Evolutionary conservation across 1,140 invertebrate species (phyloP).

Genomic region (Copidosoma floridanum): DNA sequence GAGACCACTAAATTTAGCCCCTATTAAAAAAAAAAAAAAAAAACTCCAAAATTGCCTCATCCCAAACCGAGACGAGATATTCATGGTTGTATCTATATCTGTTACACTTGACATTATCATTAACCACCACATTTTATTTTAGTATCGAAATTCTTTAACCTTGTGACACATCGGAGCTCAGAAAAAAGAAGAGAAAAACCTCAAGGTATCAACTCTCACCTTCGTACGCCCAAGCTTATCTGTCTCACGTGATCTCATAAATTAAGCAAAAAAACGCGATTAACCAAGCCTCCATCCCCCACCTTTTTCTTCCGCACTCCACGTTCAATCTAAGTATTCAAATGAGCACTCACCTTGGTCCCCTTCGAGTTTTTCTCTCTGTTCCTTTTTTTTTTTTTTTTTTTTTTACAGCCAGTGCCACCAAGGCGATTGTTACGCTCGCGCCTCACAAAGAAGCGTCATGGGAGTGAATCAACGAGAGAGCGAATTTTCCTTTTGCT

Average conservation of each 20-base stretch:
- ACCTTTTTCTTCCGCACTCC: too few relatives aligned
- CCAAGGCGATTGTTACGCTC: conserved; percentile 2
- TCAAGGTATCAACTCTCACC: too few relatives aligned
- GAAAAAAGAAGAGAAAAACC: too few relatives aligned
- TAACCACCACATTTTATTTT: too few relatives aligned
- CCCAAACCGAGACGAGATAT: too few relatives aligned
- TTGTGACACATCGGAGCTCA: too few relatives aligned
- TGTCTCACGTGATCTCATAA: conserved; percentile 51
- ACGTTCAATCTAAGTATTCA: conserved; percentile 59
- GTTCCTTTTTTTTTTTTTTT: conserved; percentile 34
- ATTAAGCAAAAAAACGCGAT: conserved; percentile 55
- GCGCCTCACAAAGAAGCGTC: not conserved
- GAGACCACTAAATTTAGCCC: conserved; percentile 7
- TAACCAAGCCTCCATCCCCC: conserved; percentile 44
- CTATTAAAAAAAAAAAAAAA: not conserved
- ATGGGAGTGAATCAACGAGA: conserved; percentile 5
- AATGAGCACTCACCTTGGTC: conserved; percentile 51
- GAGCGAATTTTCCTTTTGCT: conserved; percentile 5
- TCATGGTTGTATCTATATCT: too few relatives aligned
- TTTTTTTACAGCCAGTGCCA: conserved; percentile 41
- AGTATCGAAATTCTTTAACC: too few relatives aligned
- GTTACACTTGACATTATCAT: too few relatives aligned
- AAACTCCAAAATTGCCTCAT: not conserved
- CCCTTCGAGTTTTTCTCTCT: not conserved
- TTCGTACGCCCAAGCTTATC: conserved; percentile 44